Conservation (phyloP, 2,888 invertebrate genomes). For the Megamerina dolium region DNA sequence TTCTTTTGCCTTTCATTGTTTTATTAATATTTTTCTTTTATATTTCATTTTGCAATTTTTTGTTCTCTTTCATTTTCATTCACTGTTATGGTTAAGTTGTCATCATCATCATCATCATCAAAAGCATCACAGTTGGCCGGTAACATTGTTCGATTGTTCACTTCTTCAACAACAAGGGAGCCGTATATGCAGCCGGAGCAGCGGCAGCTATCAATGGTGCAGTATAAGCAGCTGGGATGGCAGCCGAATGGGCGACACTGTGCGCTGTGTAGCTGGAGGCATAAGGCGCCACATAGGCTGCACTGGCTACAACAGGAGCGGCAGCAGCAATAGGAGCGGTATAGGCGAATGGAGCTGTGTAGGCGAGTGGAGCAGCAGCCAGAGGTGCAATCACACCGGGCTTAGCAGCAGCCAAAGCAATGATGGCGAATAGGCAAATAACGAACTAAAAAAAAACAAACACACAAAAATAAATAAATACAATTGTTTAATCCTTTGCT, state of each 20-base stretch:
- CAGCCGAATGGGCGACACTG: slow-evolving; percentile 38
- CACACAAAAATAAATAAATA: not conserved
- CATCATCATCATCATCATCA: not conserved
- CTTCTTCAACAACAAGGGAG: slow-evolving; percentile 1
- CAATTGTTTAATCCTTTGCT: not conserved
- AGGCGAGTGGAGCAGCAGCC: slow-evolving; percentile 16
- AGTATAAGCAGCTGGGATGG: slow-evolving; percentile 35
- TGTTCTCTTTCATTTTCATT: no score
- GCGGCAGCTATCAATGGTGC: slow-evolving; percentile 13
- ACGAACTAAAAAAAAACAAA: slow-evolving; percentile 23
- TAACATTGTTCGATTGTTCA: not conserved
- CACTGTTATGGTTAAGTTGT: not conserved
- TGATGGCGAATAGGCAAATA: slow-evolving; percentile 35
- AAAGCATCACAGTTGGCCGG: not conserved
- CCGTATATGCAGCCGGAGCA: slow-evolving; percentile 11
- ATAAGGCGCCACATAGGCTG: slow-evolving; percentile 39
- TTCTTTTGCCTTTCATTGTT: no score
- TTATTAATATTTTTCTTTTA: no score
- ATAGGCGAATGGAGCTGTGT: slow-evolving; percentile 18
- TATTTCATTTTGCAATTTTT: no score
- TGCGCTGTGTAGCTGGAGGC: slow-evolving; percentile 38
- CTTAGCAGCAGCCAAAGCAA: slow-evolving; percentile 30
- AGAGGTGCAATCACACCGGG: slow-evolving; percentile 25
- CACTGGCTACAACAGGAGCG: slow-evolving; percentile 37
- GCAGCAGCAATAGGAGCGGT: slow-evolving; percentile 10